A percentile compares a stretch with the other conserved stretches of the same genome.
phyloP scores from a whole-genome alignment of 1,140 invertebrate species.

The Dendroctonus ponderosae region DNA sequence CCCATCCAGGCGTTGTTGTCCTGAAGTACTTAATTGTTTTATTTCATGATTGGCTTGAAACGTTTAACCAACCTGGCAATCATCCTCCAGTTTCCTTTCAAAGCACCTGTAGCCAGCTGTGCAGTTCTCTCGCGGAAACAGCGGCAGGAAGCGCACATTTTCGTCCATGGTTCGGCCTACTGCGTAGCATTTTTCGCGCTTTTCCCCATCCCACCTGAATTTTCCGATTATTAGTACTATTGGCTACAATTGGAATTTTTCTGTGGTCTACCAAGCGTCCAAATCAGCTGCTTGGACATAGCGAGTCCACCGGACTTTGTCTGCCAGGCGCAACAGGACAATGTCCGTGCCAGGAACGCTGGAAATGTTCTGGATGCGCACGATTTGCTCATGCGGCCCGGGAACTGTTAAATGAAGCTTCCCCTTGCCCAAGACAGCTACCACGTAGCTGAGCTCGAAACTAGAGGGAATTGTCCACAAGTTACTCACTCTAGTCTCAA shows the following conservation, averaged over 20 bases:
- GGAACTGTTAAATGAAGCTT: conserved; percentile 55
- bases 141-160: conserved; percentile 22
- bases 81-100: conserved; percentile 32
- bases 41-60: too few species aligned
- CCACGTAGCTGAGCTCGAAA: conserved; percentile 58
- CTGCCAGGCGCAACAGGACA: conserved; percentile 59
- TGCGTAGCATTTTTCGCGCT: conserved; percentile 56
- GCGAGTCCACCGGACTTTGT: conserved; percentile 56
- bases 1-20: conserved; percentile 55
- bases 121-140: conserved; percentile 51
- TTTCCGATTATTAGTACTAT: background rate
- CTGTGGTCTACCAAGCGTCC: conserved; percentile 46
- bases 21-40: conserved; percentile 1
- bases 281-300: conserved; percentile 63
- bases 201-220: conserved; percentile 45
- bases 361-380: conserved; percentile 56
- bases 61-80: conserved; percentile 45
- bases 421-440: conserved; percentile 65
- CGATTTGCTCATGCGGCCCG: conserved; percentile 68
- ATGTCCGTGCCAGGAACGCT: conserved; percentile 56
- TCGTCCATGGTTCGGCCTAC: conserved; percentile 44
- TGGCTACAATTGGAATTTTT: background rate
- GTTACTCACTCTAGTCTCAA: too few species aligned
- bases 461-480: background rate
- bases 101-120: conserved; percentile 57